Conservation (phyloP, 2,797 vertebrate species). For the Philypnodon macrostomus region DNA sequence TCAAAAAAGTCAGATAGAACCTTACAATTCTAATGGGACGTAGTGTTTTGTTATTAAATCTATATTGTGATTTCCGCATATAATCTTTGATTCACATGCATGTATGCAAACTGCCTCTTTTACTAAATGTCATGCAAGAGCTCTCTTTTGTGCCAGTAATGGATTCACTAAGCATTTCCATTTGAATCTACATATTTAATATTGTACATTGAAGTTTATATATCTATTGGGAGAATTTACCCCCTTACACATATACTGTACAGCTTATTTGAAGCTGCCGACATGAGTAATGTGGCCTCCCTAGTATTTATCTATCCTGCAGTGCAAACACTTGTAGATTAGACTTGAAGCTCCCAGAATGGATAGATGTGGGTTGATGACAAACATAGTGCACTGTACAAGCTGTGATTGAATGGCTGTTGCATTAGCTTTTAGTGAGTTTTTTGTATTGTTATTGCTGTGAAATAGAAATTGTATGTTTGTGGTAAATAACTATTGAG, state of each 20-base stretch:
- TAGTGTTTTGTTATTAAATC: too few relatives aligned
- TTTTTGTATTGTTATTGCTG: too few relatives aligned
- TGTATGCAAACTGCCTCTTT: too few relatives aligned
- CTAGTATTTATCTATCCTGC: slow-evolving; percentile 56
- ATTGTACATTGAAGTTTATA: slow-evolving; percentile 51
- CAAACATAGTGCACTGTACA: not conserved
- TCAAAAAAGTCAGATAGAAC: too few relatives aligned
- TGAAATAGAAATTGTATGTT: too few relatives aligned
- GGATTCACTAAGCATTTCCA: slow-evolving; percentile 10
- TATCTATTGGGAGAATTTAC: slow-evolving; percentile 38
- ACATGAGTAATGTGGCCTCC: slow-evolving; percentile 59
- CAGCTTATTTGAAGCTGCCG: slow-evolving; percentile 60
- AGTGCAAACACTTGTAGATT: slow-evolving; percentile 60
- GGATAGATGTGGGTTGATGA: slow-evolving; percentile 37
- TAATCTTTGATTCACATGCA: too few relatives aligned
- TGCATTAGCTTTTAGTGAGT: not conserved
- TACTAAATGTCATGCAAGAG: too few relatives aligned
- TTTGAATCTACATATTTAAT: slow-evolving; percentile 38
- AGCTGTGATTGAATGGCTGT: slow-evolving; percentile 1
- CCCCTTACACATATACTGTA: slow-evolving; percentile 35
- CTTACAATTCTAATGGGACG: too few relatives aligned
- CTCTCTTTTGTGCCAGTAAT: too few relatives aligned
- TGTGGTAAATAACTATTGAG: too few relatives aligned
- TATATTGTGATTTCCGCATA: too few relatives aligned
- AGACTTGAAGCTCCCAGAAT: slow-evolving; percentile 43